Percentiles rank a stretch among this genome's conserved stretches.
phyloP scores from a whole-genome alignment of 2,797 vertebrate species.

The Acipenser ruthenus region DNA sequence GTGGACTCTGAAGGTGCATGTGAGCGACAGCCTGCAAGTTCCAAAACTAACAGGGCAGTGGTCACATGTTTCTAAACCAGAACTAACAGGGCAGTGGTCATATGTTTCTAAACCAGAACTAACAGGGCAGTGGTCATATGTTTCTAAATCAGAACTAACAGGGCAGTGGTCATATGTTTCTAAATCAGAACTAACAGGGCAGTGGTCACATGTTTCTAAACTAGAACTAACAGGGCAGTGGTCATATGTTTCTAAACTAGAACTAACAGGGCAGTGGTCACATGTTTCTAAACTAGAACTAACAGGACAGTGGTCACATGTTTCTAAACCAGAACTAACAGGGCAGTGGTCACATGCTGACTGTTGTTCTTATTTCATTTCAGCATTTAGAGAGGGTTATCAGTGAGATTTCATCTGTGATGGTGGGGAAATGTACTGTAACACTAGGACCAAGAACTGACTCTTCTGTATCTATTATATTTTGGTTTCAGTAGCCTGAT shows the following conservation, averaged over 20 bases:
- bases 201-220: constrained; percentile 47
- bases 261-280: constrained; percentile 29
- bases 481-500: too few relatives aligned
- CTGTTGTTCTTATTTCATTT: constrained; percentile 60
- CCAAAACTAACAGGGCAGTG: constrained; percentile 36
- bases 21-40: constrained; percentile 30
- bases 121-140: too few relatives aligned
- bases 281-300: constrained; percentile 51
- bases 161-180: constrained; percentile 40
- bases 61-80: too few relatives aligned
- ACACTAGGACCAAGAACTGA: too few relatives aligned
- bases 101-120: too few relatives aligned
- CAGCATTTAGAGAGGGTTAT: constrained; percentile 58
- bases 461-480: too few relatives aligned
- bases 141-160: too few relatives aligned
- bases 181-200: constrained; percentile 31
- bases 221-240: constrained; percentile 16
- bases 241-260: constrained; percentile 45
- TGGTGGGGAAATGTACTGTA: constrained; percentile 31
- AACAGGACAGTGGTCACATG: constrained; percentile 38
- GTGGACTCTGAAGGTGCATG: neutral
- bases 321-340: constrained; percentile 41
- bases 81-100: too few relatives aligned
- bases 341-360: constrained; percentile 43
- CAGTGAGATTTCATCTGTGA: constrained; percentile 46